Percentiles rank a stretch among this genome's conserved stretches.
Conservation (phyloP, 2,797 vertebrate genomes). For the Arnoldichthys spilopterus region DNA sequence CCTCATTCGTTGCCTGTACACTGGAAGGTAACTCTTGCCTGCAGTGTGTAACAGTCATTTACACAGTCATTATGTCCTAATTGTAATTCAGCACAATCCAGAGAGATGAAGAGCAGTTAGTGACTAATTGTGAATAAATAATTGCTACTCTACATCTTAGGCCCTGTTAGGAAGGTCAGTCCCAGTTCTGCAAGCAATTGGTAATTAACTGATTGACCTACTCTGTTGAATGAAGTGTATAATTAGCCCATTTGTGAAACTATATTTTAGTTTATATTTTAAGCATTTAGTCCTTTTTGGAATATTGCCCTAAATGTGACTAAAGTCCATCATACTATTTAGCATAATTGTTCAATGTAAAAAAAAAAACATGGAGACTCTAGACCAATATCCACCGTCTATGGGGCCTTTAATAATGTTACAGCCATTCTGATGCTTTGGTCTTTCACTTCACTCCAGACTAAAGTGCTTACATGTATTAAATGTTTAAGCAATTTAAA, state of each 20-base stretch:
- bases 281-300: background rate
- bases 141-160: constrained; percentile 30
- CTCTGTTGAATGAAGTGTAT: constrained; percentile 34
- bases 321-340: background rate
- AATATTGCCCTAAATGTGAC: background rate
- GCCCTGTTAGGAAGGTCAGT: constrained; percentile 39
- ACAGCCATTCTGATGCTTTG: too few species aligned
- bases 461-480: too few species aligned
- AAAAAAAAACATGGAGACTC: too few species aligned
- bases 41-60: constrained; percentile 24
- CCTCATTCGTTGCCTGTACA: background rate
- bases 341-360: too few species aligned
- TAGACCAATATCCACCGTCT: too few species aligned
- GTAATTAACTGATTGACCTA: constrained; percentile 53
- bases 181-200: constrained; percentile 19
- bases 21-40: background rate
- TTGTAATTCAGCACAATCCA: constrained; percentile 33
- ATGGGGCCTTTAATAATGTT: too few species aligned
- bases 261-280: too few species aligned
- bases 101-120: constrained; percentile 37
- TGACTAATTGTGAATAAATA: constrained; percentile 50
- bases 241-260: constrained; percentile 33
- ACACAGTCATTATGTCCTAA: constrained; percentile 41
- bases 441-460: too few species aligned
- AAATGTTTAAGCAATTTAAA: too few species aligned